These are phyloP conservation scores for Arion vulgaris DNA, from an alignment of 1,140 invertebrate species.

Conservation along the genomic window DNA sequence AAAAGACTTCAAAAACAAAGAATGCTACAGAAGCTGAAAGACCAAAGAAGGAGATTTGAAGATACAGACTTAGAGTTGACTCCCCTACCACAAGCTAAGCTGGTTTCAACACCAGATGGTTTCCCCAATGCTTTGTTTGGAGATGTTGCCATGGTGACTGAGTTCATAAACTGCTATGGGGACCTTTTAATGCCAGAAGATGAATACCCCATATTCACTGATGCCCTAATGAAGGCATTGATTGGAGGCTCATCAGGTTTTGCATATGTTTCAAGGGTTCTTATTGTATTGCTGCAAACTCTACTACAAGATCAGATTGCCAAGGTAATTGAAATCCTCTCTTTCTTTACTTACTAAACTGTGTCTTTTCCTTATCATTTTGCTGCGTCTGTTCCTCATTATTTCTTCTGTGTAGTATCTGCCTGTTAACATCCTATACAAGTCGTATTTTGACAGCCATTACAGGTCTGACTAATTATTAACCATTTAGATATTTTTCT, in stretches of 20 bases:
- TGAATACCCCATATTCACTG: slow-evolving; percentile 64
- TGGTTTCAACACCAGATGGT: slow-evolving; percentile 68
- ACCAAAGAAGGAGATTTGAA: slow-evolving; percentile 55
- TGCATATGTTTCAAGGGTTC: slow-evolving; percentile 57
- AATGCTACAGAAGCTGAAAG: slow-evolving; percentile 41
- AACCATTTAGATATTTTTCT: too few relatives aligned
- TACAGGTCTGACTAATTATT: too few relatives aligned
- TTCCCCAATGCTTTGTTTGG: slow-evolving; percentile 71
- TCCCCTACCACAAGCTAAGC: slow-evolving; percentile 63
- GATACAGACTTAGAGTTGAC: slow-evolving; percentile 63
- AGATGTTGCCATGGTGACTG: slow-evolving; percentile 70
- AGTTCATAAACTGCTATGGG: slow-evolving; percentile 69
- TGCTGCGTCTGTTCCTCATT: too few relatives aligned
- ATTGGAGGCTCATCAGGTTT: slow-evolving; percentile 61
- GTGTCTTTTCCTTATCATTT: too few relatives aligned
- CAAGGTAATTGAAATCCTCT: slow-evolving; percentile 52
- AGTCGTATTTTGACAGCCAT: too few relatives aligned
- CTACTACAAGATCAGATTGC: slow-evolving; percentile 69
- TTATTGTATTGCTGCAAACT: slow-evolving; percentile 66
- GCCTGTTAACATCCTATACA: too few relatives aligned
- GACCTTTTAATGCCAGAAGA: slow-evolving; percentile 70
- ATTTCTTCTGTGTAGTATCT: too few relatives aligned
- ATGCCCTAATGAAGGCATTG: slow-evolving; percentile 67
- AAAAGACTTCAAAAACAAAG: slow-evolving; percentile 47
- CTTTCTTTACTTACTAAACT: background rate